Evolutionary conservation across 35 echinoderm and acorn worm genomes (phyloP).

Genomic region (Amphiura filiformis): DNA sequence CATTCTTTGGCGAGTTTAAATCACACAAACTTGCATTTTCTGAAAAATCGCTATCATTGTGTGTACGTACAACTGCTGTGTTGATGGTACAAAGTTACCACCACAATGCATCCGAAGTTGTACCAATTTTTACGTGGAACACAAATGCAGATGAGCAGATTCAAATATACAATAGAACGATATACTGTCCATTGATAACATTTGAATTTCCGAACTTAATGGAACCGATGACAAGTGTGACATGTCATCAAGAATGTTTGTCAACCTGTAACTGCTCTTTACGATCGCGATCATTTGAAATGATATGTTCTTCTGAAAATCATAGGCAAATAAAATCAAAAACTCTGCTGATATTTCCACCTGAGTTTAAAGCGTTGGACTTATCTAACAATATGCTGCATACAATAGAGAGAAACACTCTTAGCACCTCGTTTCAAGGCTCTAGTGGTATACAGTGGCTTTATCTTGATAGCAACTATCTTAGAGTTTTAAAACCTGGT

Average conservation of each 20-base stretch:
- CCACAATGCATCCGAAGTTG: too few relatives aligned
- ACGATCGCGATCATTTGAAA: not conserved
- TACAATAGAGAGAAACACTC: not conserved
- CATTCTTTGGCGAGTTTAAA: not conserved
- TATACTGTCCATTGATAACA: too few relatives aligned
- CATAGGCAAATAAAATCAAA: not conserved
- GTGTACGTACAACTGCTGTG: not conserved
- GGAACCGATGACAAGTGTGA: too few relatives aligned
- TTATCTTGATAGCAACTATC: not conserved
- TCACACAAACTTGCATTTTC: not conserved
- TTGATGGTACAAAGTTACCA: too few relatives aligned
- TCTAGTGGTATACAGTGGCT: not conserved
- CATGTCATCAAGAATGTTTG: too few relatives aligned
- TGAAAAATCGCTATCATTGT: not conserved
- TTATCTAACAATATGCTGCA: not conserved
- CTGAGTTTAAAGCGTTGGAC: not conserved
- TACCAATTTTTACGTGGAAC: too few relatives aligned
- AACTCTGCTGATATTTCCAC: not conserved
- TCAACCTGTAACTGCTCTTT: not conserved
- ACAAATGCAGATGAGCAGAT: too few relatives aligned
- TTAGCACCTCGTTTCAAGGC: not conserved
- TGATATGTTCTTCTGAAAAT: not conserved
- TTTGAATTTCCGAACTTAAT: too few relatives aligned
- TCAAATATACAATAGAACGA: too few relatives aligned
- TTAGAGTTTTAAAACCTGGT: not conserved